Percentiles rank a stretch among this genome's conserved stretches.
phyloP scores from a whole-genome alignment of 2,797 vertebrate genomes.

The Chromobotia macracanthus region DNA sequence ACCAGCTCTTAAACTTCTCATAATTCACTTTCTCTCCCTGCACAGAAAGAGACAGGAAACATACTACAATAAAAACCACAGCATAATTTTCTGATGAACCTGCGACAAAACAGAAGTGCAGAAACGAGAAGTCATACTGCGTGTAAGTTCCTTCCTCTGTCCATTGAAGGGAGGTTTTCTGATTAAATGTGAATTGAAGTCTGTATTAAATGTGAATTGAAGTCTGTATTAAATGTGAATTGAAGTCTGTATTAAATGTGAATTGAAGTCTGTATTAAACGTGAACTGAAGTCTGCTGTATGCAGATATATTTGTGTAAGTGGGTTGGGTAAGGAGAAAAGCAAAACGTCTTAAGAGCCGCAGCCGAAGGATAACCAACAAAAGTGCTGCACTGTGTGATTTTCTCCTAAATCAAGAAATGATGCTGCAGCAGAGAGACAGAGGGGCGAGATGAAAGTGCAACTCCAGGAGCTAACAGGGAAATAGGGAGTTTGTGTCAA shows the following conservation, averaged over 20 bases:
- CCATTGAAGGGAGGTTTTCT: background rate
- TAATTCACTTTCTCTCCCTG: conserved; percentile 98
- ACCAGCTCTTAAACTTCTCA: conserved; percentile 95
- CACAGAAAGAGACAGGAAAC: conserved; percentile 27
- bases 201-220: no score
- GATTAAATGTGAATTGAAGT: no score
- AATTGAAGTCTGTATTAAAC: conserved; percentile 9
- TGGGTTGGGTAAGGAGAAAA: conserved; percentile 5
- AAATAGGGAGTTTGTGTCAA: conserved; percentile 19
- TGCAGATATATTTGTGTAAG: conserved; percentile 35
- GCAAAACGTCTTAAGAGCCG: conserved; percentile 11
- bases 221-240: no score
- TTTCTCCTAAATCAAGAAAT: conserved; percentile 17
- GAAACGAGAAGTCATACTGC: conserved; percentile 1
- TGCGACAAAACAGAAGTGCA: background rate
- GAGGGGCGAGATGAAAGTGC: background rate
- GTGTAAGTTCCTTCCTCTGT: conserved; percentile 1
- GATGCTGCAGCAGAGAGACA: background rate
- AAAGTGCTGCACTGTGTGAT: conserved; percentile 12
- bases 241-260: background rate
- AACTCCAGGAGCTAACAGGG: background rate
- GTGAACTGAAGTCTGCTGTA: conserved; percentile 19
- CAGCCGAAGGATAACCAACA: conserved; percentile 11
- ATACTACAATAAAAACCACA: background rate
- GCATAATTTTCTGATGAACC: background rate